Conservation (phyloP, 2,113 vertebrate genomes). For the Pagrus major region DNA sequence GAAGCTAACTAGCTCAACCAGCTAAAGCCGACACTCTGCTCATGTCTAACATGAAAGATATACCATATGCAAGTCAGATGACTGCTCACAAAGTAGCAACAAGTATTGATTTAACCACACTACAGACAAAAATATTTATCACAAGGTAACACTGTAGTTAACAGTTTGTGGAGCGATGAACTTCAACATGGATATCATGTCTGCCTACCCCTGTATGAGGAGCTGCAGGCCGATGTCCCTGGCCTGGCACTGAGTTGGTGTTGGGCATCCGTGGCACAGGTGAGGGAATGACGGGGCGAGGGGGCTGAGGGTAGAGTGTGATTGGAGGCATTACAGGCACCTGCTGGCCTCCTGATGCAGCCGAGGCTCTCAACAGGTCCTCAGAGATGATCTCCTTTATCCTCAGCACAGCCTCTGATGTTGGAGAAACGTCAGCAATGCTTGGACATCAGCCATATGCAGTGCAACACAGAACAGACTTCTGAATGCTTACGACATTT, state of each 20-base stretch:
- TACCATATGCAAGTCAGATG: background rate
- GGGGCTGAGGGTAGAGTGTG: conserved; percentile 94
- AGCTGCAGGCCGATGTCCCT: conserved; percentile 79
- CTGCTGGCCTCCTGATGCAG: conserved; percentile 82
- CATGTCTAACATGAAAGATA: background rate
- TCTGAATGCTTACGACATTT: background rate
- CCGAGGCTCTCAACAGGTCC: conserved; percentile 86
- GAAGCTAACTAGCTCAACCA: background rate
- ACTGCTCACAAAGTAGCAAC: background rate
- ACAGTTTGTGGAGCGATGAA: background rate
- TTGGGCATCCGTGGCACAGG: conserved; percentile 67
- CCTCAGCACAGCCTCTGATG: conserved; percentile 91
- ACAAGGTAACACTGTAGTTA: background rate
- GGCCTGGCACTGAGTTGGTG: conserved; percentile 44
- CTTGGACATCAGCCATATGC: background rate
- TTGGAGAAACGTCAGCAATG: conserved; percentile 13
- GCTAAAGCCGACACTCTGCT: background rate
- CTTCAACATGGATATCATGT: background rate
- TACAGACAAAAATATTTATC: background rate
- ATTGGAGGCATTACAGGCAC: conserved; percentile 88
- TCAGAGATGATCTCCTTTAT: conserved; percentile 98
- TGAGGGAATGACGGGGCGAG: conserved; percentile 74
- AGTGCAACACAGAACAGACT: background rate
- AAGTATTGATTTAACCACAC: background rate
- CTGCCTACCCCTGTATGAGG: conserved; percentile 82